Evolutionary conservation across 2,797 vertebrate genomes (phyloP).

Genomic region (Falco naumanni): DNA sequence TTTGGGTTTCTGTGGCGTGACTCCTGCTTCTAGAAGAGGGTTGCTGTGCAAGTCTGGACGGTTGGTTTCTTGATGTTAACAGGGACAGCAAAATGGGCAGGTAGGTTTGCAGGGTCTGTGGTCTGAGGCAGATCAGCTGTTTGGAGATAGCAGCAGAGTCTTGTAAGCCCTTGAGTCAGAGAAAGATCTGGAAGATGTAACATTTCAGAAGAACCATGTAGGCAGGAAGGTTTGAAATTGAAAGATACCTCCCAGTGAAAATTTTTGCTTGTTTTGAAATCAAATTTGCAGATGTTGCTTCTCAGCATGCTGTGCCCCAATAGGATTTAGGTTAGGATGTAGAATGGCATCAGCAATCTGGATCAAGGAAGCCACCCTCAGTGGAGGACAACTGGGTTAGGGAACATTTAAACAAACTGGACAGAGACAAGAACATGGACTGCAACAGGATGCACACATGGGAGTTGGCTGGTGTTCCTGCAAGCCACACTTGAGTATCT

Average conservation of each 20-base stretch:
- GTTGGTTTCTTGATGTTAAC: background rate
- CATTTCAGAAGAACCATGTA: background rate
- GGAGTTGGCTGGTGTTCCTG: background rate
- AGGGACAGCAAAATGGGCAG: background rate
- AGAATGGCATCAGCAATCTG: background rate
- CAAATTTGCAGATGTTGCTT: background rate
- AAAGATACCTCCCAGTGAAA: background rate
- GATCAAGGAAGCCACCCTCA: background rate
- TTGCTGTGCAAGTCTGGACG: background rate
- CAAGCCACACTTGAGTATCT: background rate
- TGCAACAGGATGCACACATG: background rate
- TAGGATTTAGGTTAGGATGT: background rate
- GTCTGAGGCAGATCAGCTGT: background rate
- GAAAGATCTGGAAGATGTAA: background rate
- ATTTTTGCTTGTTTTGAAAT: background rate
- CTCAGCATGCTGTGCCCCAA: background rate
- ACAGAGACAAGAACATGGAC: background rate
- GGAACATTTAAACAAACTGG: background rate
- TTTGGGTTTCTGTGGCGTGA: rapidly evolving
- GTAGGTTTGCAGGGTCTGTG: background rate
- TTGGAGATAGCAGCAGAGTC: background rate
- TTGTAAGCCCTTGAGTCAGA: background rate
- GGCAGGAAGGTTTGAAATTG: background rate
- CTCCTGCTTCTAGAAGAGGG: background rate
- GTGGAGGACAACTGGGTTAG: background rate